Base-by-base conservation (phyloP, 2,113 vertebrate genomes). In the Rhizomys pruinosus region DNA sequence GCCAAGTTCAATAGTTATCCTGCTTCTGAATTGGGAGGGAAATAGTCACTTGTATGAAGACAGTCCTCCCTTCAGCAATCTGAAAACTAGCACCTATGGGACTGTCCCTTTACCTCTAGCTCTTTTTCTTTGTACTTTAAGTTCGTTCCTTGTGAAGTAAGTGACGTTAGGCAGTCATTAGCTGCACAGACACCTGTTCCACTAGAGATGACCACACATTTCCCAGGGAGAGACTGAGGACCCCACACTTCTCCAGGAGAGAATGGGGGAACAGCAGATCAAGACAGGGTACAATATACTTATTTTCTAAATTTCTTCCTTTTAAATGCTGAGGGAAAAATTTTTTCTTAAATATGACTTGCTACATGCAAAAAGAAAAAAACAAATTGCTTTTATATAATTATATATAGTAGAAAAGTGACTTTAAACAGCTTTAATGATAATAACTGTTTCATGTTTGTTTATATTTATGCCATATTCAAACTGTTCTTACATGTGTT, bases 381-480 rank as follows among this genome's bases (percentile, higher is more conserved):
- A 78, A 89, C n/a, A 88, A 72, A 0, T 59, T 77, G 80, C 1
- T 19, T 55, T 64, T n/a, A 47, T 3, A 86, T 69, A 52, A 87
- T 4, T 72, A 66, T 32, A 77, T 63, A 59, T n/a, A 88, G 64
- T 74, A 91, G 84, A 92, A 92, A n/a, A 52, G 25, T 81, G 64
- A 69, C 69, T 93, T 94, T 86, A 72, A 95, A 32, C 10, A 80
- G 27, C 29, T 9, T 42, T 19, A 27, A 52, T 71, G 72, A 84
- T 86, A 78, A 79, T 84, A 52, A 11, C 47, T 52, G 86, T 22
- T 93, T 96, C 27, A 77, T 16, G 13, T 68, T 52, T 64, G 8
- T 78, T 95, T 64, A 82, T 27, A 84, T 84, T 80, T 91, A 73
- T 89, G 29, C 13, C 23, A 68, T 81, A 64, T 80, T 87, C 7